These are phyloP conservation scores for Romanogobio albipinnatus DNA, from an alignment of 2,113 vertebrate species.

Conservation along the genomic window DNA sequence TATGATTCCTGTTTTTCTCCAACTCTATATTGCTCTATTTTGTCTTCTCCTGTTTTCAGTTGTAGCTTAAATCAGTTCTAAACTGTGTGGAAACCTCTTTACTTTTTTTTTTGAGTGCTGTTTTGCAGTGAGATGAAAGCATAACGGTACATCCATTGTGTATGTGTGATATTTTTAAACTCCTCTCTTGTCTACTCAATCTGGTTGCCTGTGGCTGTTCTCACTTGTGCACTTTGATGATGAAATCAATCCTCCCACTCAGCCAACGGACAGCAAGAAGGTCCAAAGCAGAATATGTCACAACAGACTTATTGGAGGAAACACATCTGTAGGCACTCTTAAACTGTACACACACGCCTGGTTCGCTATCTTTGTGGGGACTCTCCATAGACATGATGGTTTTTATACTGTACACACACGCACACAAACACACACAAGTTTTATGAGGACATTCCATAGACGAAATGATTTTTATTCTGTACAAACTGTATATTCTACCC, in stretches of 20 bases:
- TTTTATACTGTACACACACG: too few relatives aligned
- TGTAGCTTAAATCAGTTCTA: background rate
- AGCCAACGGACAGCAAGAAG: slow-evolving; percentile 31
- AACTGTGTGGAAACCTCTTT: background rate
- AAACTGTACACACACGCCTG: background rate
- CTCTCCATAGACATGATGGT: too few relatives aligned
- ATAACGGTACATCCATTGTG: background rate
- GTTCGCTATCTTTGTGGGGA: too few relatives aligned
- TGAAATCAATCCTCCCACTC: slow-evolving; percentile 48
- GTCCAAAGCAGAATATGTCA: slow-evolving; percentile 39
- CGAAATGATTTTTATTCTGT: too few relatives aligned
- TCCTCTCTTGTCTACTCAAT: slow-evolving; percentile 13
- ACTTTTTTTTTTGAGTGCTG: background rate
- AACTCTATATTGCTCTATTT: background rate
- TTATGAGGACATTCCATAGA: too few relatives aligned
- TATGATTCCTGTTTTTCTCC: background rate
- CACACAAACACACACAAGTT: background rate
- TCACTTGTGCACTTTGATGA: slow-evolving; percentile 49
- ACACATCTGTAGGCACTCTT: background rate
- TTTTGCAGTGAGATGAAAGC: slow-evolving; percentile 29
- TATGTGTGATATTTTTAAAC: slow-evolving; percentile 53
- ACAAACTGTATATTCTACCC: too few relatives aligned
- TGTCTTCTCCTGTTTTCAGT: background rate
- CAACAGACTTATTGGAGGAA: slow-evolving; percentile 1
- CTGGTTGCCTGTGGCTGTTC: slow-evolving; percentile 40